A percentile compares a stretch with the other conserved stretches of the same genome.
Conservation (phyloP, 2,113 vertebrate species). For the Fukomys damarensis region DNA sequence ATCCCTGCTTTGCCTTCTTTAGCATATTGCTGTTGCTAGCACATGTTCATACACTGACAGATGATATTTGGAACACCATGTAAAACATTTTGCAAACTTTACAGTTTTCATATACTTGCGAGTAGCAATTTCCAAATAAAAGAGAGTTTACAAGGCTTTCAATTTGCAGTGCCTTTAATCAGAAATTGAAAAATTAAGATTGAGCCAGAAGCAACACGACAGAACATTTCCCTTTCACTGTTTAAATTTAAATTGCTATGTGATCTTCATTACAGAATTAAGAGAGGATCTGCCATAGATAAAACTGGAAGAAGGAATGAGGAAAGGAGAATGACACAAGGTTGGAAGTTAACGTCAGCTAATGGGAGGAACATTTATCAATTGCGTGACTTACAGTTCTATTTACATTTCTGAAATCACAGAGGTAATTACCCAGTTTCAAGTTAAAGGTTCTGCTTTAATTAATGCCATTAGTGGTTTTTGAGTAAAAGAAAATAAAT, state of each 20-base stretch:
- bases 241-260: constrained; percentile 66
- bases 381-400: constrained; percentile 35
- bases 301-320: not conserved
- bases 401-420: constrained; percentile 70
- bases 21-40: constrained; percentile 87
- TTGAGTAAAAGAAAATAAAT: constrained; percentile 52
- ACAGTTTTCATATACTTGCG: constrained; percentile 86
- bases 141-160: constrained; percentile 85
- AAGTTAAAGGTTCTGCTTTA: constrained; percentile 64
- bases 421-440: constrained; percentile 58
- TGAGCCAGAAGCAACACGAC: constrained; percentile 68
- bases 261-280: constrained; percentile 51
- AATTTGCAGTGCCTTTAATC: constrained; percentile 81
- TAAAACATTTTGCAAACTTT: constrained; percentile 90
- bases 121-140: constrained; percentile 87
- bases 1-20: constrained; percentile 83
- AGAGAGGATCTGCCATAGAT: constrained; percentile 5
- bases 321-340: not conserved
- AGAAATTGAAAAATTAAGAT: constrained; percentile 73
- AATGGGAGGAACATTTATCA: not conserved
- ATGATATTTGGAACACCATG: constrained; percentile 89
- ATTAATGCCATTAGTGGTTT: constrained; percentile 62
- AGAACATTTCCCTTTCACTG: constrained; percentile 50
- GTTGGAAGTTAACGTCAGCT: not conserved
- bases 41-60: constrained; percentile 88